These are phyloP conservation scores for Piaya cayana DNA, from an alignment of 2,113 vertebrate genomes.

Conservation along the genomic window DNA sequence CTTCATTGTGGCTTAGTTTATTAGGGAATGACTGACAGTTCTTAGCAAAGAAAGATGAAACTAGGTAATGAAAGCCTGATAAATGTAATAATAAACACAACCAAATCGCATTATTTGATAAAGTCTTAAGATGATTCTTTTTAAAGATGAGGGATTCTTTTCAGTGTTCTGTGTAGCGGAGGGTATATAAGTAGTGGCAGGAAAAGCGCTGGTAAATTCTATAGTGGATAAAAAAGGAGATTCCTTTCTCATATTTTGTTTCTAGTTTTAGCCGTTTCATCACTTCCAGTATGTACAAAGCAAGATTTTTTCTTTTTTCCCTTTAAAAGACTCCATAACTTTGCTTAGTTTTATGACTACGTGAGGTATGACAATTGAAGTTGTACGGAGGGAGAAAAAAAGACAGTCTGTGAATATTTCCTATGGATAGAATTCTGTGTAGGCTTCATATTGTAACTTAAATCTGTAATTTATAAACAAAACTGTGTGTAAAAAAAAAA, in stretches of 20 bases:
- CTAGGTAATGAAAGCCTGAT: neutral
- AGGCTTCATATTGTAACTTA: conserved; percentile 75
- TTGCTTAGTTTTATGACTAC: conserved; percentile 39
- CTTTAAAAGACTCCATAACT: conserved; percentile 5
- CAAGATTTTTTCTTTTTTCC: neutral
- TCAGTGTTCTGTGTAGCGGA: neutral
- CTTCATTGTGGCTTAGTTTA: conserved; percentile 42
- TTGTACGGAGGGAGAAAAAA: conserved; percentile 29
- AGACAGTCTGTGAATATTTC: conserved; percentile 76
- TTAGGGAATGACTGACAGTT: conserved; percentile 56
- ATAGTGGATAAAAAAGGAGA: neutral
- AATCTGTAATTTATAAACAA: conserved; percentile 76
- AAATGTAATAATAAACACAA: conserved; percentile 22
- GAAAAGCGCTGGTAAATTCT: conserved; percentile 5
- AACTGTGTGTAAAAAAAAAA: conserved; percentile 82
- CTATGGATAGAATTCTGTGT: conserved; percentile 73
- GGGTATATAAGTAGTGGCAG: neutral
- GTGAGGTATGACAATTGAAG: conserved; percentile 64
- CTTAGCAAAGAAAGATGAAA: conserved; percentile 21
- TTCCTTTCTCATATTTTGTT: conserved; percentile 32
- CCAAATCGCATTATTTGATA: neutral
- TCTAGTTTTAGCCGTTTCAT: conserved; percentile 4
- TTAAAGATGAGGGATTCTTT: conserved; percentile 31
- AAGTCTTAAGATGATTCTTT: conserved; percentile 33
- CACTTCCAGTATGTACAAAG: conserved; percentile 22